Evolutionary conservation across 2,888 invertebrate species (phyloP), one percentile per base, ranked within the genome.

Genomic region (Oxytorus armatus): DNA sequence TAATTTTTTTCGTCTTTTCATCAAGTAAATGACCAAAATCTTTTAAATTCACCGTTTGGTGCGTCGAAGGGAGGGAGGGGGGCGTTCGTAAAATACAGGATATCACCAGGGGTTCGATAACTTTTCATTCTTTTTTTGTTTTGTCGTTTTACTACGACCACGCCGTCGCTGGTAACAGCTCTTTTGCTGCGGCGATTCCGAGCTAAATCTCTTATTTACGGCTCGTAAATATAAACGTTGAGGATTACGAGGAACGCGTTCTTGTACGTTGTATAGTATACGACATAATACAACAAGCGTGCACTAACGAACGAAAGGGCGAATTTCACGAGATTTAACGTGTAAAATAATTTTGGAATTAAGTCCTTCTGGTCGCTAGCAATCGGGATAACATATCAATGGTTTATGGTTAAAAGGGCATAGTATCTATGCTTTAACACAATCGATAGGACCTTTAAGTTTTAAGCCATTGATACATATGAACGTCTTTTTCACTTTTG

Each of bases 171-270:
- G 33, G 25, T 10, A 47, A n/a, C n/a, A n/a, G n/a, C n/a, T n/a
- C n/a, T n/a, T n/a, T n/a, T n/a, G n/a, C n/a, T n/a, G n/a, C n/a
- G n/a, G 33, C 66, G 42, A 57, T 66, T 49, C 72, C 36, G n/a
- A 39, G 51, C 51, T 73, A 44, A 78, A 78, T 78, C 77, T 61
- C 66, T 78, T 78, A 81, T 63, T 81, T 81, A 81, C 49, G 29
- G 70, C 63, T 55, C 81, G 69, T 74, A 81, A 81, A 81, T 74
- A 78, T 70, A 70, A 78, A 73, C 65, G 47, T 68, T 55, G 44
- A 57, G 81, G 78, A 81, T 81, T 78, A 73, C 68, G 69, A 69
- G 47, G 74, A 78, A 29, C 63, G 51, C 65, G 53, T 42, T 72
- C 59, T 68, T 49, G 25, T 51, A 51, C n/a, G n/a, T 59, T 61